Base-by-base conservation (phyloP, 2,888 invertebrate species). In the Cheilosia impressa region DNA sequence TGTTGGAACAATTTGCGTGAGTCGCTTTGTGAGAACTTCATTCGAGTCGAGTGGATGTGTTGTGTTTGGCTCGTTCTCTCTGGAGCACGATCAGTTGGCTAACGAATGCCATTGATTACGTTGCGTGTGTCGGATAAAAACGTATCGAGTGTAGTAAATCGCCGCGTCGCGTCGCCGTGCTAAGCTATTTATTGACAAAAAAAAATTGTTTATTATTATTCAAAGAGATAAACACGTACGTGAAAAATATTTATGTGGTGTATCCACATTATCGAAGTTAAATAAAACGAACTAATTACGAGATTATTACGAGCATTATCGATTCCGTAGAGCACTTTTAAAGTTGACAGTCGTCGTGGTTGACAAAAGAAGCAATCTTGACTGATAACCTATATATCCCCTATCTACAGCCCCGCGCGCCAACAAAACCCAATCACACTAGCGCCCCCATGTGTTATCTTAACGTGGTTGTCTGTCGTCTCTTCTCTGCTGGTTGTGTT, bases 391-490 rank as follows among this genome's bases (percentile, higher is more conserved):
- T 84, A 83, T 78, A 83, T 83, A 63, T 43, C 57, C 55, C 75
- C 66, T 73, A 77, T 65, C 65, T 69, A 52, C 47, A n/a, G 9
- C 13, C 58, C 17, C 47, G 47, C 53, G n/a, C 24, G n/a, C 19
- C 53, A 53, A 47, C 34, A 57, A 47, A 52, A 65, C 38, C 34
- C 57, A 69, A 55, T 57, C 63, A 24, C 62, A 75, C 69, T 79
- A 83, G 83, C 83, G 83, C 79, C 81, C 63, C 65, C 83, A n/a
- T 50, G 76, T 79, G 79, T 79, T 84, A 84, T 79, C 79, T 83
- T 58, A 83, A 78, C 55, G 72, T 43, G 41, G 71, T 71, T 62
- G 71, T 50, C 55, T 62, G 78, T 72, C 78, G 65, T 71, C 57
- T 58, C 27, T 50, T n/a, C 43, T 9, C 27, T 41, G n/a, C 27